Evolutionary conservation across 2,113 vertebrate species (phyloP).

Genomic region (Macroglossus sobrinus): DNA sequence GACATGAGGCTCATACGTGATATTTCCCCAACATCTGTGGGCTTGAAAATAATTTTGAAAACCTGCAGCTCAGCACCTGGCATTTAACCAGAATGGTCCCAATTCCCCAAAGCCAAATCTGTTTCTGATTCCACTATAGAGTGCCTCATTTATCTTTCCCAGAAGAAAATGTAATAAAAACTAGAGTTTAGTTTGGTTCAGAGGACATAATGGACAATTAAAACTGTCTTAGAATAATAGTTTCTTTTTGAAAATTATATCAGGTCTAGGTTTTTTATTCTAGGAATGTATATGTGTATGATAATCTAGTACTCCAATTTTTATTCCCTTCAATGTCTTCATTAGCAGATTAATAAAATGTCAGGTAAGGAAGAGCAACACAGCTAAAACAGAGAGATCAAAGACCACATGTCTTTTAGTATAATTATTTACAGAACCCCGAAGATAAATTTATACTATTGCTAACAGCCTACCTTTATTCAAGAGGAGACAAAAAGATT

Average conservation of each 20-base stretch:
- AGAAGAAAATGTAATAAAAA: neutral
- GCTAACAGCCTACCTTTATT: neutral
- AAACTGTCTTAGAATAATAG: neutral
- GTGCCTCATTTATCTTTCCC: neutral
- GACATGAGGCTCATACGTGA: neutral
- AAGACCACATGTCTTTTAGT: neutral
- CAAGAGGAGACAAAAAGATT: neutral
- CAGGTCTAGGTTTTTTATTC: neutral
- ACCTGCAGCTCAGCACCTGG: neutral
- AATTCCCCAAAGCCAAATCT: neutral
- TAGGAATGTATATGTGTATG: neutral
- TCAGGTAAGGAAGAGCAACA: neutral
- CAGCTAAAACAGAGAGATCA: neutral
- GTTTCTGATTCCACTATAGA: neutral
- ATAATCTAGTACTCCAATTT: neutral
- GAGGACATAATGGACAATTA: neutral
- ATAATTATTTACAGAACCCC: neutral
- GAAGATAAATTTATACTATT: neutral
- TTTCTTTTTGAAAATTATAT: constrained; percentile 13
- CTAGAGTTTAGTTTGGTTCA: neutral
- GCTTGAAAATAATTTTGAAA: constrained; percentile 24
- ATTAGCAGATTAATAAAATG: neutral
- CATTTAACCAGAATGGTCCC: neutral
- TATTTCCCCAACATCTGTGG: neutral
- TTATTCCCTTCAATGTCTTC: neutral